A percentile compares a stretch with the other conserved stretches of the same genome.
Conservation (phyloP, 2,797 vertebrate species). For the Epinephelus malabaricus region DNA sequence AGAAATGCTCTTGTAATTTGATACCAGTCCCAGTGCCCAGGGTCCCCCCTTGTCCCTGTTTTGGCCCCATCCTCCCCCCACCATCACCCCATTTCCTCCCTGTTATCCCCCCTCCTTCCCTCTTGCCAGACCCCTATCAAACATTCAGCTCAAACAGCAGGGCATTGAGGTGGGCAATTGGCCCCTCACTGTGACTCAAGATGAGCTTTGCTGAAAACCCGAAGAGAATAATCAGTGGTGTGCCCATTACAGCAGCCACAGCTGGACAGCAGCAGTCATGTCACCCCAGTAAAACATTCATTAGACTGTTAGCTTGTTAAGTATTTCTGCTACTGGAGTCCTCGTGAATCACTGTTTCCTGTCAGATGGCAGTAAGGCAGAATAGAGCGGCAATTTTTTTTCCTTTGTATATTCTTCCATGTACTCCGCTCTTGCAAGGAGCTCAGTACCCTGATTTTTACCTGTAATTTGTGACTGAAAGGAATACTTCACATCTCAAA, state of each 20-base stretch:
- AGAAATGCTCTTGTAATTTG: constrained; percentile 69
- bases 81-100: constrained; percentile 69
- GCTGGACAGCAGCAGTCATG: constrained; percentile 53
- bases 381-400: neutral
- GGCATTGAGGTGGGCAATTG: constrained; percentile 69
- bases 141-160: constrained; percentile 70
- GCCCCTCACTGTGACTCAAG: constrained; percentile 68
- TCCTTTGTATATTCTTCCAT: neutral
- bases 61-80: constrained; percentile 43
- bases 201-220: constrained; percentile 59
- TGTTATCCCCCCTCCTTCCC: constrained; percentile 34
- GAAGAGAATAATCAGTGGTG: constrained; percentile 27
- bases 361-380: constrained; percentile 25
- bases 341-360: constrained; percentile 49
- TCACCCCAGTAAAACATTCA: constrained; percentile 70
- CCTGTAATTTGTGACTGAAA: neutral
- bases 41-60: constrained; percentile 50
- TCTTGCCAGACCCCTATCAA: constrained; percentile 59
- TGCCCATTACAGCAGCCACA: constrained; percentile 51
- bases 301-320: constrained; percentile 57
- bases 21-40: constrained; percentile 55
- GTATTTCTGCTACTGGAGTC: constrained; percentile 47
- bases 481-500: too few species aligned
- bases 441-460: neutral
- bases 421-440: neutral